Base-by-base conservation (phyloP, 2,888 invertebrate genomes). In the Synanthedon formicaeformis region DNA sequence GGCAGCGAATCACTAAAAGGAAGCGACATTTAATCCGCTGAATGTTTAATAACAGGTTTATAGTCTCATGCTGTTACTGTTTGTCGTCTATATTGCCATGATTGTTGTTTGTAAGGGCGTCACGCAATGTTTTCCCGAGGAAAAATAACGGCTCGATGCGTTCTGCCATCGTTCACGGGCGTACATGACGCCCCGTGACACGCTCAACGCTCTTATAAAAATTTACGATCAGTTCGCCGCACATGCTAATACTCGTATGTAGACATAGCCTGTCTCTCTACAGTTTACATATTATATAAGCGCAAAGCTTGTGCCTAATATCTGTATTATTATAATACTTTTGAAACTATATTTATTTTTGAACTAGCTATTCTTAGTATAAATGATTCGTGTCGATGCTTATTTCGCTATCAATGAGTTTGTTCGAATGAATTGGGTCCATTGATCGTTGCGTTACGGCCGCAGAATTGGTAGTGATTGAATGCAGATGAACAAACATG, bases 161-260 rank as follows among this genome's bases (percentile, higher is more conserved):
- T 63, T 64, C 59, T 66, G 64, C 69, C 50, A 49, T 51, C 53
- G 63, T 64, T 68, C 65, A 63, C 64, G 65, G 61, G 61, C 62
- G 58, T 64, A 62, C 64, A 62, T 68, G 69, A 73, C 71, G 70
- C 64, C 64, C 64, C 55, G 65, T 75, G 74, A 70, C 74, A 73
- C 72, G 73, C 69, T 63, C 69, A 69, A 61, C 61, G 71, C 68
- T 69, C 69, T 68, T 74, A 78, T 80, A 79, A 80, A 80, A 79
- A 78, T 73, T 80, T 79, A 80, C 73, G 78, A 77, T 64, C 68
- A 56, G 57, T 59, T 68, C 63, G 61, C 63, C 64, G 65, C 67
- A 67, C 73, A 74, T 73, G 75, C 70, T 73, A 73, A 75, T 71
- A 69, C 62, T 34, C 23, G 34, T 34, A 34, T 58, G 57, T 58